phyloP scores from a whole-genome alignment of 2,113 vertebrate species.

The Ceyx cyanopectus region DNA sequence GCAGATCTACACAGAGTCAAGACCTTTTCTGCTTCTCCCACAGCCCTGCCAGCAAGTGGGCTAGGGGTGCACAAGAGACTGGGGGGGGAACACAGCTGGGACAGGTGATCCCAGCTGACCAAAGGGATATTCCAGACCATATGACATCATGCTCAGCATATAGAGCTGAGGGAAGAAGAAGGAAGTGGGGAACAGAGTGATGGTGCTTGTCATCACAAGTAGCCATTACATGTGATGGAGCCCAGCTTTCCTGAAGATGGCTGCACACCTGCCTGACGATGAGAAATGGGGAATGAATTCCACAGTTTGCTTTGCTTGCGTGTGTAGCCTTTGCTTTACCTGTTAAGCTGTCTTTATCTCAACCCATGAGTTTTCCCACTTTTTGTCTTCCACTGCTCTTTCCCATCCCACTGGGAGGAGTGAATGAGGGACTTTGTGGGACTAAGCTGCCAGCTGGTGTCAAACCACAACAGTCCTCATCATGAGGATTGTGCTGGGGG shows the following conservation, averaged over 20 bases:
- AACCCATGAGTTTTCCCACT: background rate
- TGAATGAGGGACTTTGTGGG: background rate
- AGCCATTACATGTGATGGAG: background rate
- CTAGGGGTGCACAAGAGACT: background rate
- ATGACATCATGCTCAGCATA: background rate
- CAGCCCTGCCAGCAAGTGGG: no score
- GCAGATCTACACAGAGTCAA: background rate
- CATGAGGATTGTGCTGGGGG: accelerated
- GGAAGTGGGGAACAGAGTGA: background rate
- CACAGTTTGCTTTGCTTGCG: background rate
- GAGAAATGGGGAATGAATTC: background rate
- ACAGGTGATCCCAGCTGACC: background rate
- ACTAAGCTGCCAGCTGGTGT: background rate
- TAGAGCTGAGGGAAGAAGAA: background rate
- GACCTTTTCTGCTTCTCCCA: background rate
- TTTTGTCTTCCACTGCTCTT: background rate
- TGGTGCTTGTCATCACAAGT: background rate
- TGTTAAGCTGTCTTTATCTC: background rate
- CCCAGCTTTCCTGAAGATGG: no score
- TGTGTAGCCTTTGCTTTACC: background rate
- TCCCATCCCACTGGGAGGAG: background rate
- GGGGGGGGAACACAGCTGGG: no score
- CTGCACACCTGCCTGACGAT: background rate
- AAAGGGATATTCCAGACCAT: background rate
- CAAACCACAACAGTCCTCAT: background rate